Evolutionary conservation across 2,888 invertebrate species (phyloP).

Genomic region (Apamea crenata): DNA sequence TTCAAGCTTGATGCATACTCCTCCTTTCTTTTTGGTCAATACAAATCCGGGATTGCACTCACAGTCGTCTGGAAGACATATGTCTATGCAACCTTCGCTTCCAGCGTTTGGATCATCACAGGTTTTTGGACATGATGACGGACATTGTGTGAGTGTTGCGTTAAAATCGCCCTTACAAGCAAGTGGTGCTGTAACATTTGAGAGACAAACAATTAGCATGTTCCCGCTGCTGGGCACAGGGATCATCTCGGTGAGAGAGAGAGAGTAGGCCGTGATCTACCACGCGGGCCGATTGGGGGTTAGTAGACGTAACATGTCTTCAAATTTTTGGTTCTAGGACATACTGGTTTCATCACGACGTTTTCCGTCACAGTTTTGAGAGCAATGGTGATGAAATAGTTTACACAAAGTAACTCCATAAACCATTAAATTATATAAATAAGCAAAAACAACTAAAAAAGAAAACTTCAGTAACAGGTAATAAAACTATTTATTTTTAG

Average conservation of each 20-base stretch:
- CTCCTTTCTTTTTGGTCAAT: neutral
- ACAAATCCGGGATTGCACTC: conserved; percentile 61
- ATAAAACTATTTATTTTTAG: no score
- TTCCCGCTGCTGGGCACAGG: neutral
- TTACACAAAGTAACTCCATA: neutral
- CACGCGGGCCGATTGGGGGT: neutral
- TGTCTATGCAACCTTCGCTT: conserved; percentile 34
- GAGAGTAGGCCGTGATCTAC: neutral
- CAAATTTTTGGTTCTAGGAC: neutral
- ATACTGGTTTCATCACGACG: neutral
- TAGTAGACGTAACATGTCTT: neutral
- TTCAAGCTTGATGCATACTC: conserved; percentile 30
- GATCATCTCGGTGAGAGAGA: neutral
- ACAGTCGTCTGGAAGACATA: conserved; percentile 66
- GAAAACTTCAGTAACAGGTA: neutral
- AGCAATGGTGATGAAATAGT: neutral
- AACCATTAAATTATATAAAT: neutral
- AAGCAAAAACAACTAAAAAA: neutral
- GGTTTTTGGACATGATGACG: conserved; percentile 67
- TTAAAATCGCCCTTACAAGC: conserved; percentile 35
- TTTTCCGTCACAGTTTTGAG: neutral
- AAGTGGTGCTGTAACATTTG: conserved; percentile 14
- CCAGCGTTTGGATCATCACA: conserved; percentile 57
- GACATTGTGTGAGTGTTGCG: conserved; percentile 52
- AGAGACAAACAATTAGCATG: neutral